A percentile compares a stretch with the other conserved stretches of the same genome.
phyloP scores from a whole-genome alignment of 2,888 invertebrate genomes.

The Dolichopus griseipennis region DNA sequence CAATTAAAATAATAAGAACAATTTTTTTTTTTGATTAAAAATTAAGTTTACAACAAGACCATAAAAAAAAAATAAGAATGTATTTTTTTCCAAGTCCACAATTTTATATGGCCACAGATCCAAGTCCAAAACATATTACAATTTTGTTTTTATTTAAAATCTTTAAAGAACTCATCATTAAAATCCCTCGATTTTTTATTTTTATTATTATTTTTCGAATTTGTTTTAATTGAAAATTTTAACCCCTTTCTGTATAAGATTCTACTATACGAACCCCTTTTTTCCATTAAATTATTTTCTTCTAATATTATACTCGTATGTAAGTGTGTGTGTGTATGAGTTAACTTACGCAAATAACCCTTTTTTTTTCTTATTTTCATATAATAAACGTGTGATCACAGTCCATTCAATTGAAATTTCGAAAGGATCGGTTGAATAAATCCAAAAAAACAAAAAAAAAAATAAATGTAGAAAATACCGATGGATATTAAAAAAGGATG shows the following conservation, averaged over 20 bases:
- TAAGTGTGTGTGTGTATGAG: slow-evolving; percentile 16
- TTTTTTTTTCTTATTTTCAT: slow-evolving; percentile 15
- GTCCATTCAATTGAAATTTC: background rate
- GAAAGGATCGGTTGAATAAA: slow-evolving; percentile 22
- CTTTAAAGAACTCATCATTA: too few relatives aligned
- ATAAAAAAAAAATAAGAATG: too few relatives aligned
- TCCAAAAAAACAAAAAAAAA: slow-evolving; percentile 14
- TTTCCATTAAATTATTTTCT: background rate
- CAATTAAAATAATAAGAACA: too few relatives aligned
- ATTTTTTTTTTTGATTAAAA: too few relatives aligned
- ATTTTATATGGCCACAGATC: too few relatives aligned
- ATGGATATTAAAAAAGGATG: slow-evolving; percentile 13
- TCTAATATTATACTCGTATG: slow-evolving; percentile 16
- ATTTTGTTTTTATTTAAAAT: too few relatives aligned
- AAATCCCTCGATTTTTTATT: too few relatives aligned
- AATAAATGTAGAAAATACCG: slow-evolving; percentile 18
- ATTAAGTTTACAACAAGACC: too few relatives aligned
- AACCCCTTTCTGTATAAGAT: background rate
- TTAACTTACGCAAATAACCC: slow-evolving; percentile 3
- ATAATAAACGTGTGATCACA: slow-evolving; percentile 15
- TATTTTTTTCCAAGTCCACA: too few relatives aligned
- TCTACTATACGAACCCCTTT: background rate
- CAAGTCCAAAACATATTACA: too few relatives aligned
- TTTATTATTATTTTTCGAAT: too few relatives aligned
- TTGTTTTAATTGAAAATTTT: background rate